phyloP scores from a whole-genome alignment of 2,797 vertebrate genomes.

The Halcyon chelicuti region DNA sequence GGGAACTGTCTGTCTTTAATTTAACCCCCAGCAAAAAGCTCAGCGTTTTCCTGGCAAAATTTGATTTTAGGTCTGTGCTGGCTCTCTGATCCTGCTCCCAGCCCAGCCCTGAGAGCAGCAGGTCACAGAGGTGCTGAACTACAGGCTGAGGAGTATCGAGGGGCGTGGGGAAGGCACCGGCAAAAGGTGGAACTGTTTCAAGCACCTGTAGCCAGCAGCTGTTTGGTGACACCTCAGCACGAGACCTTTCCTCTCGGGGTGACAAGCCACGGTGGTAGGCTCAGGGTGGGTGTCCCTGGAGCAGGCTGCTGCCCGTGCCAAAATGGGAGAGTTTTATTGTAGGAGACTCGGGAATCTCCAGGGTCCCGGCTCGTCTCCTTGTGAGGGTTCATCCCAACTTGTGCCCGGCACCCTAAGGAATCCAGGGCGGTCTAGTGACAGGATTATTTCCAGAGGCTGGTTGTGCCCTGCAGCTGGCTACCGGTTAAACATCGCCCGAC shows the following conservation, averaged over 20 bases:
- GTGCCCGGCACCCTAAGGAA: background rate
- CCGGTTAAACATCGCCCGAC: conserved; percentile 11
- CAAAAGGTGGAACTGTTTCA: background rate
- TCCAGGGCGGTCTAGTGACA: background rate
- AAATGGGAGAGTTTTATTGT: background rate
- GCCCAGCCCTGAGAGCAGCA: background rate
- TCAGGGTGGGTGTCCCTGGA: too few species aligned
- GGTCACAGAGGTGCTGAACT: background rate
- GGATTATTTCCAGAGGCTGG: background rate
- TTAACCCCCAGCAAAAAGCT: background rate
- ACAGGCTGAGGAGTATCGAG: background rate
- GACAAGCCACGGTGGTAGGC: too few species aligned
- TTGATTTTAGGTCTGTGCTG: background rate
- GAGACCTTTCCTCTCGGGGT: background rate
- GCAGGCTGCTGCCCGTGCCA: background rate
- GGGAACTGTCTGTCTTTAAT: background rate
- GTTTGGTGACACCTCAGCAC: background rate
- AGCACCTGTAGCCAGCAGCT: background rate
- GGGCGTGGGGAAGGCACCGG: background rate
- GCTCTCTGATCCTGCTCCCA: background rate
- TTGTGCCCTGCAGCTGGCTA: background rate
- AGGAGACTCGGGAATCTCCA: background rate
- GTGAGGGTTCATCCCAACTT: background rate
- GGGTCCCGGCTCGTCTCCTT: background rate
- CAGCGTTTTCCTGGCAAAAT: background rate